Evolutionary conservation across 2,888 invertebrate species (phyloP).

Genomic region (Pachymerium ferrugineum): DNA sequence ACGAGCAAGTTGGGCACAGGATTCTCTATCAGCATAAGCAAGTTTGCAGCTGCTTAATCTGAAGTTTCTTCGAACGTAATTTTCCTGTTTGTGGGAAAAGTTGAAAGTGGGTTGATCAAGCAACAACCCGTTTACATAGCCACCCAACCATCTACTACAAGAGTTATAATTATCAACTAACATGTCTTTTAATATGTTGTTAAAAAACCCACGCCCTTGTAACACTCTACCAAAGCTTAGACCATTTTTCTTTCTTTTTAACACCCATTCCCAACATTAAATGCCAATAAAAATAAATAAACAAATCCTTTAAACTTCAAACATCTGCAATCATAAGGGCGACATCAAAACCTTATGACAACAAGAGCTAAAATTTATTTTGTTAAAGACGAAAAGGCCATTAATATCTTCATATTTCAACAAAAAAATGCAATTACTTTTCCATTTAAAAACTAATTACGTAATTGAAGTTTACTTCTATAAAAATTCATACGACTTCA

Average conservation of each 20-base stretch:
- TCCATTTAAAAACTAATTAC: too few relatives aligned
- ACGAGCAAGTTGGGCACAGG: background rate
- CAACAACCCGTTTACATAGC: slow-evolving; percentile 17
- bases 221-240: background rate
- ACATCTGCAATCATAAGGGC: too few relatives aligned
- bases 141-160: background rate
- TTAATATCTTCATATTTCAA: too few relatives aligned
- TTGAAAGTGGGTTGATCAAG: slow-evolving; percentile 4
- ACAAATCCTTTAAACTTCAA: background rate
- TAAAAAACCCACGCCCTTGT: background rate
- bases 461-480: too few relatives aligned
- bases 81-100: slow-evolving; percentile 33
- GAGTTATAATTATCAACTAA: slow-evolving; percentile 4
- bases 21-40: slow-evolving; percentile 11
- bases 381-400: too few relatives aligned
- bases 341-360: too few relatives aligned
- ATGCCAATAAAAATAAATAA: background rate
- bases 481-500: too few relatives aligned
- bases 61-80: slow-evolving; percentile 32
- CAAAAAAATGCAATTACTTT: too few relatives aligned
- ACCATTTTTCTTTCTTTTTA: background rate
- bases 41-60: slow-evolving; percentile 23
- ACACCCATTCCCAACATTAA: too few relatives aligned
- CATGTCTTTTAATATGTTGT: background rate
- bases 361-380: too few relatives aligned